Conservation (phyloP, 2,113 vertebrate genomes). For the Struthidea cinerea region DNA sequence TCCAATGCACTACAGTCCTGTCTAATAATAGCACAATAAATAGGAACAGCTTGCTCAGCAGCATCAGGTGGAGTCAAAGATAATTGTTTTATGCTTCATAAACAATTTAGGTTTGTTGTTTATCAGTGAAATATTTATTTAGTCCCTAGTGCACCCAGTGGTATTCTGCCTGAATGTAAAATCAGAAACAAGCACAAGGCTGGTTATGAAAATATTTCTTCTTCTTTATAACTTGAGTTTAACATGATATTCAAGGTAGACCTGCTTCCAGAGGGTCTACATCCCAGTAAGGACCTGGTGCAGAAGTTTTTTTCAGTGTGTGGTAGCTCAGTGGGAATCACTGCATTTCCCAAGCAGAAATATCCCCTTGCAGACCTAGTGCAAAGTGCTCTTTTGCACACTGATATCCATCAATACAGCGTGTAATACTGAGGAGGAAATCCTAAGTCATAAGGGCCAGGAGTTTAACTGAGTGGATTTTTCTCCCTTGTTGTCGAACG, state of each 20-base stretch:
- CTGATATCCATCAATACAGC: too few relatives aligned
- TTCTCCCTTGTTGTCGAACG: not conserved
- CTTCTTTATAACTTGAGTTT: not conserved
- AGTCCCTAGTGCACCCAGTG: not conserved
- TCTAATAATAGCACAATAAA: not conserved
- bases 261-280: not conserved
- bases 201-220: not conserved
- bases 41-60: slow-evolving; percentile 26
- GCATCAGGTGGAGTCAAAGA: slow-evolving; percentile 25
- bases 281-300: not conserved
- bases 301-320: not conserved
- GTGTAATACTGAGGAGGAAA: not conserved
- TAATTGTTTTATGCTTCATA: slow-evolving; percentile 23
- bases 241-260: not conserved
- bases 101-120: slow-evolving; percentile 1
- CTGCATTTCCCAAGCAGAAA: not conserved
- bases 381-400: not conserved
- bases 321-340: not conserved
- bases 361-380: not conserved
- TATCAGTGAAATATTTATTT: not conserved
- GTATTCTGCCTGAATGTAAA: not conserved
- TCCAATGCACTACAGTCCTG: not conserved
- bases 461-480: not conserved
- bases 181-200: not conserved
- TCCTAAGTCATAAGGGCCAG: not conserved